Conservation (phyloP, 1,140 invertebrate genomes). For the Tetramorium parvispinum region DNA sequence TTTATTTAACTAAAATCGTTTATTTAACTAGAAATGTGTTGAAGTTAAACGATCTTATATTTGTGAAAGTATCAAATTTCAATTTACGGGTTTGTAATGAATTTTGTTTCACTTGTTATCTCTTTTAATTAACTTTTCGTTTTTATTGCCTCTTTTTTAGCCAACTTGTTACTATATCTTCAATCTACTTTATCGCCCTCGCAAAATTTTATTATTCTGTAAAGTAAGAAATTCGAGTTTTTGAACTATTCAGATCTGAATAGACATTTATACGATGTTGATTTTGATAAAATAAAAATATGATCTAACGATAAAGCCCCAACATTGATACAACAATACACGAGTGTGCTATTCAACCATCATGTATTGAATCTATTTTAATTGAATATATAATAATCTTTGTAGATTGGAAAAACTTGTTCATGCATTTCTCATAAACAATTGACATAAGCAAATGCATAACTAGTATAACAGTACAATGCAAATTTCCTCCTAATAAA, state of each 20-base stretch:
- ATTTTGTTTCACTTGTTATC: background rate
- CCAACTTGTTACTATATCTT: background rate
- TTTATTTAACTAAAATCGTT: background rate
- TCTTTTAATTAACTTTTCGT: background rate
- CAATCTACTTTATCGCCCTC: background rate
- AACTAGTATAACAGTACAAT: background rate
- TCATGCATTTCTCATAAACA: conserved; percentile 8
- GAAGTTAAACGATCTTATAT: background rate
- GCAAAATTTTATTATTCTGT: background rate
- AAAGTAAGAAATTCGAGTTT: background rate
- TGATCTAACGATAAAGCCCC: background rate
- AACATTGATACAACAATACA: background rate
- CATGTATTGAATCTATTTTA: background rate
- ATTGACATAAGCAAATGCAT: background rate
- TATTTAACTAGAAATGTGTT: background rate
- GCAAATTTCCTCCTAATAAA: background rate
- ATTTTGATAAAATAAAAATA: background rate
- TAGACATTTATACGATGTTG: background rate
- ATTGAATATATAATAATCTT: background rate
- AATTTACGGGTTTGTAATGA: background rate
- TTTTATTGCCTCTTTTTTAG: background rate
- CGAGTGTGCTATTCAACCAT: background rate
- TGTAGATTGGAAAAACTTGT: background rate
- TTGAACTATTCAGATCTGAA: background rate
- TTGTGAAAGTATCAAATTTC: background rate